Evolutionary conservation across 2,113 vertebrate species (phyloP), one percentile per base, ranked within the genome.

Genomic region (Willisornis vidua): DNA sequence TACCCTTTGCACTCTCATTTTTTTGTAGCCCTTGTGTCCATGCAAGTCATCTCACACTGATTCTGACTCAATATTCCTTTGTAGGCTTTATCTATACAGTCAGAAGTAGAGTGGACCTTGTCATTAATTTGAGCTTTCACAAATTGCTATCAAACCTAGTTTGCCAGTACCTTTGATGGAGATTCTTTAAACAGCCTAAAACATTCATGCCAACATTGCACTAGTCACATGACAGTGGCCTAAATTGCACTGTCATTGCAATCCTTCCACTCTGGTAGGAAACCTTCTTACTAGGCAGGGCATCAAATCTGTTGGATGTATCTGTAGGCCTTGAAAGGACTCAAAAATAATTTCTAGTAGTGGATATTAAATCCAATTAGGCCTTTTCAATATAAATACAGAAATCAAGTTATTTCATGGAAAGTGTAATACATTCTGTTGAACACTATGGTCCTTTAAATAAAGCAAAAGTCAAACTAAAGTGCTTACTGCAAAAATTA

Each of bases 391-490:
- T 31, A 19, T 54, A 39, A 91, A 71, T 33, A 20, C 16, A 58
- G 23, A 87, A 67, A 71, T 12, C 2, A 3, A 68, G 39, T 48
- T 54, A 51, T 74, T 94, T 87, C 3, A 43, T 39, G 48, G 28
- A 43, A 85, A 72, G 7, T 59, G 7, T 20, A 28, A 9, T 55
- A 19, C 0, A 0, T 81, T 81, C 35, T 51, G 13, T 57, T 68
- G 23, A 83, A 33, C 1, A 1, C 13, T 37, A 22, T 12, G 0
- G 0, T 63, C 13, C 6, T 35, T 68, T 37, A 26, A 10, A 48
- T n/a, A 70, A 87, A 59, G 11, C 7, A 63, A 35, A 58, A 10
- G 5, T 14, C 0, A 0, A 74, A 45, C 23, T 52, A 58, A 74
- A 51, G 19, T 45, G 3, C 14, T 10, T 61, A 14, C 11, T 57